A percentile compares a stretch with the other conserved stretches of the same genome.
phyloP scores from a whole-genome alignment of 2,113 vertebrate genomes.

The Caranx melampygus region DNA sequence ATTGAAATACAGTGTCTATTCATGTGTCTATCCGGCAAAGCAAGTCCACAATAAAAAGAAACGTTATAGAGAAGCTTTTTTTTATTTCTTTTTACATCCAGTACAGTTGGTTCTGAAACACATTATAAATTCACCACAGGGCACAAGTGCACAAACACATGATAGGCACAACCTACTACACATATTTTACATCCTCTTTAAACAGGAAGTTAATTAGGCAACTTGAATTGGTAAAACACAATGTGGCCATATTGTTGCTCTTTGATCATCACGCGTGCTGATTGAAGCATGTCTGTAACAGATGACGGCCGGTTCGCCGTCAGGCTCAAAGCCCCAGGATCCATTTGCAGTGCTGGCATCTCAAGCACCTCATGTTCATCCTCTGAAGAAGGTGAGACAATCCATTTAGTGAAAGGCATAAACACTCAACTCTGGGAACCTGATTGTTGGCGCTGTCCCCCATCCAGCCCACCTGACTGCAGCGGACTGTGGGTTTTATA shows the following conservation, averaged over 20 bases:
- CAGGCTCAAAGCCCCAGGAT: constrained; percentile 74
- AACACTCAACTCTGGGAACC: constrained; percentile 79
- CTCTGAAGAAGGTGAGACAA: constrained; percentile 82
- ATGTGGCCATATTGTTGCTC: constrained; percentile 59
- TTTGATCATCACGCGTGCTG: constrained; percentile 70
- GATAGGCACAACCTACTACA: constrained; percentile 50
- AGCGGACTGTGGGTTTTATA: constrained; percentile 74
- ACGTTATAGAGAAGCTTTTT: constrained; percentile 19
- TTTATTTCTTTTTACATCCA: constrained; percentile 29
- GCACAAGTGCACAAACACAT: constrained; percentile 56
- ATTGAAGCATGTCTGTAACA: constrained; percentile 78
- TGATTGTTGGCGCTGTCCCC: constrained; percentile 72
- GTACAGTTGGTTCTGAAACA: constrained; percentile 30
- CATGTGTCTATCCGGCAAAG: constrained; percentile 14
- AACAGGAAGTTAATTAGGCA: constrained; percentile 68
- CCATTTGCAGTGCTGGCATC: constrained; percentile 78
- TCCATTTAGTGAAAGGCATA: constrained; percentile 82
- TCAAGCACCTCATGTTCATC: constrained; percentile 81
- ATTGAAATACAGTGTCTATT: background rate
- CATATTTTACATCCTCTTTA: constrained; percentile 69
- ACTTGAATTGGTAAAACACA: constrained; percentile 68
- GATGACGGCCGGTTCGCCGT: constrained; percentile 64
- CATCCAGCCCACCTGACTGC: constrained; percentile 77
- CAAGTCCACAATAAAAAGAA: background rate
- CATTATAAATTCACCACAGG: constrained; percentile 60